Percentiles rank a stretch among this genome's conserved stretches.
Conservation (phyloP, 1,140 invertebrate species). For the Pseudoatta argentina region DNA sequence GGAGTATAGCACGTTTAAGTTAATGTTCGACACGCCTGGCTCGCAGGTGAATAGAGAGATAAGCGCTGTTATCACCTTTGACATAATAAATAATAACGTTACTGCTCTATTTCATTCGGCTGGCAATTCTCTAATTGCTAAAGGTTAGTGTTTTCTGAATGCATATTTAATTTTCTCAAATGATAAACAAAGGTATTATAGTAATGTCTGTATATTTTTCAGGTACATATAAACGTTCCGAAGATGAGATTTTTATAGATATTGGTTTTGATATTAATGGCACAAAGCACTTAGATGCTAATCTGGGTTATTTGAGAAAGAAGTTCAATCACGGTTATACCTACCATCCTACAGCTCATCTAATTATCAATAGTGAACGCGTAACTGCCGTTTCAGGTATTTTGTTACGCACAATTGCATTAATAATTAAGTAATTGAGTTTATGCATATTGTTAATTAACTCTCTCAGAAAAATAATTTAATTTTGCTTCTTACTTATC, state of each 20-base stretch:
- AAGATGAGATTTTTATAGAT: slow-evolving; percentile 89
- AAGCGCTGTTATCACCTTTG: slow-evolving; percentile 87
- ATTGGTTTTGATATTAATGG: slow-evolving; percentile 90
- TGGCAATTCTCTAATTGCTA: slow-evolving; percentile 88
- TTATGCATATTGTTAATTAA: neutral
- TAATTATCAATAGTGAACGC: slow-evolving; percentile 89
- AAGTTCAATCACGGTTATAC: slow-evolving; percentile 88
- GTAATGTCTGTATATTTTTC: slow-evolving; percentile 66
- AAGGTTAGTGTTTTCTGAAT: slow-evolving; percentile 79
- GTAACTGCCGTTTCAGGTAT: slow-evolving; percentile 89
- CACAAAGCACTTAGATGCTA: slow-evolving; percentile 90
- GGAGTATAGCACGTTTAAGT: slow-evolving; percentile 87
- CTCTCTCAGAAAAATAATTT: neutral
- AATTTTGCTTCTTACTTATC: slow-evolving; percentile 2
- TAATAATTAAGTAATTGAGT: slow-evolving; percentile 10
- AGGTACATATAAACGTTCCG: slow-evolving; percentile 89
- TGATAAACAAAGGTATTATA: neutral
- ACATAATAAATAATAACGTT: slow-evolving; percentile 87
- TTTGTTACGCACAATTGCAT: neutral
- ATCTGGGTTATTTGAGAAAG: slow-evolving; percentile 86
- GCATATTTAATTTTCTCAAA: neutral
- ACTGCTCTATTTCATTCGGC: slow-evolving; percentile 88
- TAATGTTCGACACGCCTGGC: slow-evolving; percentile 90
- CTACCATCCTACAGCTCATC: slow-evolving; percentile 89
- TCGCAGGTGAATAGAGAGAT: slow-evolving; percentile 88